A percentile compares a stretch with the other conserved stretches of the same genome.
phyloP scores from a whole-genome alignment of 2,797 vertebrate species.

The Spheniscus humboldti region DNA sequence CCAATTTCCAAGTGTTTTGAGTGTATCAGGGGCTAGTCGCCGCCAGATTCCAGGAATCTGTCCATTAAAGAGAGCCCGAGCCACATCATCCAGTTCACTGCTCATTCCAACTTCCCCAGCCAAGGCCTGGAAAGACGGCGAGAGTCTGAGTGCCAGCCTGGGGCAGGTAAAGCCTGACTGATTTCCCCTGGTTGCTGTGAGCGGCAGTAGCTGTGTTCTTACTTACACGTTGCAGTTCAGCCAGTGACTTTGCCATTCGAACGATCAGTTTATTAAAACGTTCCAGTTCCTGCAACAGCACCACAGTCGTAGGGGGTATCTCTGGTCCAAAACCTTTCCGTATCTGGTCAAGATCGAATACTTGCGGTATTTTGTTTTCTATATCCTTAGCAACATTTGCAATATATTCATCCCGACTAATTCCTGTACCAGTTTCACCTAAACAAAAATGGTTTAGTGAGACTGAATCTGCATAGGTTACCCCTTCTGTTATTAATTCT shows the following conservation, averaged over 20 bases:
- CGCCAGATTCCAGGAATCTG: slow-evolving; percentile 92
- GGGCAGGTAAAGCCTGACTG: neutral
- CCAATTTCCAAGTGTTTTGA: slow-evolving; percentile 94
- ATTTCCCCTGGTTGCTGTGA: fast-evolving
- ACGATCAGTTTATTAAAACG: slow-evolving; percentile 88
- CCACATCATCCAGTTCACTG: slow-evolving; percentile 90
- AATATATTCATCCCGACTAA: slow-evolving; percentile 89
- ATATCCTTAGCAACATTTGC: slow-evolving; percentile 89
- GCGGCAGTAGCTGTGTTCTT: neutral
- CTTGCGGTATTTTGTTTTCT: slow-evolving; percentile 84
- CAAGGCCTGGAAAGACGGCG: slow-evolving; percentile 77
- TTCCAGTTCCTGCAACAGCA: slow-evolving; percentile 92
- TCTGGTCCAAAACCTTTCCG: slow-evolving; percentile 76
- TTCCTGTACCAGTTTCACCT: slow-evolving; percentile 85
- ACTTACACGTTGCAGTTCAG: slow-evolving; percentile 86
- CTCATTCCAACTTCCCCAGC: slow-evolving; percentile 97
- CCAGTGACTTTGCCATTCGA: slow-evolving; percentile 84
- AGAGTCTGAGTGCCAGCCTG: neutral
- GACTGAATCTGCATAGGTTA: neutral
- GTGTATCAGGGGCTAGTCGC: slow-evolving; percentile 88
- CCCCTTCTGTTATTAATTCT: neutral
- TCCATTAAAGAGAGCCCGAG: slow-evolving; percentile 87
- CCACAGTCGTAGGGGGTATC: slow-evolving; percentile 85
- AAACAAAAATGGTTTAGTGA: neutral
- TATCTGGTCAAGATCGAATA: slow-evolving; percentile 86